Evolutionary conservation across 2,888 invertebrate genomes (phyloP), one percentile per base, ranked within the genome.

Genomic region (Chelonus formosanus): DNA sequence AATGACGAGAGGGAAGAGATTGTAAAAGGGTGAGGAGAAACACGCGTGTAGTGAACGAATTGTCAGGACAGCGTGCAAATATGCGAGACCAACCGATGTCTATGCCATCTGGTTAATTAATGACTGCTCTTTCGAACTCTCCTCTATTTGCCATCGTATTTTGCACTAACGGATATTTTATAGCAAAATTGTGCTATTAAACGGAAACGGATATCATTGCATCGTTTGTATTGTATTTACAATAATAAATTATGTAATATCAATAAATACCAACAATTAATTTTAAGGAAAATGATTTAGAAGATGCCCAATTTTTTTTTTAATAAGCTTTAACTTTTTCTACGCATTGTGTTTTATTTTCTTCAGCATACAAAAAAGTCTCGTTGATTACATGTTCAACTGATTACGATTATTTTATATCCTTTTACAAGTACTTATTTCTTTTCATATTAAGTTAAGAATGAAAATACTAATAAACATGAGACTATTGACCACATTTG

Each of bases 401-500:
- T 20, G 20, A 20, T 20, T n/a, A 5, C 20, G 10, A 5, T 10
- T 48, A 10, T 48, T 48, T 48, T 10, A 1, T 5, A 48, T 48
- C n/a, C n/a, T n/a, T 47, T 47, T 10, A 6, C 6, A 40, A 40
- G 40, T 40, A 40, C n/a, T 48, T 48, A 10, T 10, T n/a, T 48
- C 10, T 10, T 5, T 48, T 48, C n/a, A n/a, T 48, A 5, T 48
- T 48, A 48, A 40, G 4, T 40, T 40, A 6, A 40, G 40, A 40
- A 40, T 48, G 20, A n/a, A 48, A 48, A 48, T 48, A 48, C 10
- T 32, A 3, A 50, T 50, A 50, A 50, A 50, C 31, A 50, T 20
- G 50, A 20, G 31, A 20, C 10, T 48, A 48, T 48, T 48, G 48
- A 48, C 48, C 70, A 72, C 71, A 71, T 74, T 73, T 67, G 72